These are phyloP conservation scores for Naja naja DNA, from an alignment of 2,113 vertebrate species.

Conservation along the genomic window DNA sequence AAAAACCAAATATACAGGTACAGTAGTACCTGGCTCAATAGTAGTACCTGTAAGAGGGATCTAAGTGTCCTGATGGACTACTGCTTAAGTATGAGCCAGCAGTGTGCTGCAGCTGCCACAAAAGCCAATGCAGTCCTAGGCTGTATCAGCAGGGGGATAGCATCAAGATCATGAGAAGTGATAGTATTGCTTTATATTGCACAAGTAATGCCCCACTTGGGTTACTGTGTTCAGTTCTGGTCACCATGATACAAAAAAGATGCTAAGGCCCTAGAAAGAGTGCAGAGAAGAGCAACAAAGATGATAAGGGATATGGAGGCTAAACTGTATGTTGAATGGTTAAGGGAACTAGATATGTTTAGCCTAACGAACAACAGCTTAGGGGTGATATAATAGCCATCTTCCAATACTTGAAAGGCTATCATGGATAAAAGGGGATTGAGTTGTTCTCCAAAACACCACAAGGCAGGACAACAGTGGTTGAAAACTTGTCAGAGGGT, in stretches of 20 bases:
- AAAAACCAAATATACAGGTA: background rate
- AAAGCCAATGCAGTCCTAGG: background rate
- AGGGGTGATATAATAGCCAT: background rate
- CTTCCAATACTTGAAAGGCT: background rate
- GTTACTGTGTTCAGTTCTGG: background rate
- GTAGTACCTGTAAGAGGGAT: background rate
- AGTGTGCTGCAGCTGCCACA: background rate
- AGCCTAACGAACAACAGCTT: background rate
- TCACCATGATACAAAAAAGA: background rate
- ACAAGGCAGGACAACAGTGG: background rate
- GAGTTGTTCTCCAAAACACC: background rate
- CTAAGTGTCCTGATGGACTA: background rate
- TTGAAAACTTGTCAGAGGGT: background rate
- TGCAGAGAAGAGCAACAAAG: background rate
- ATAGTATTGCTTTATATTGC: background rate
- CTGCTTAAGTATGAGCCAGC: background rate
- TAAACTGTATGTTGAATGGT: background rate
- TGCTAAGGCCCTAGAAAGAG: background rate
- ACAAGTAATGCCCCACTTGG: no score
- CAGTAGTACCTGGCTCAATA: background rate
- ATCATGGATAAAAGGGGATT: background rate
- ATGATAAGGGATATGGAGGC: background rate
- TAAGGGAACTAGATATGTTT: background rate
- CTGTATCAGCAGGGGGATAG: background rate
- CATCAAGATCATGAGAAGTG: background rate